Evolutionary conservation across 1,140 invertebrate genomes (phyloP).

Genomic region (Bombyx mori): ASM3026992v2 NC_085110.1:4762001-4762500

Average conservation of each 20-base stretch:
- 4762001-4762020: conserved; percentile 49
- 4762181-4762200: not conserved
- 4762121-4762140: conserved; percentile 36
- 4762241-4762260: too few relatives aligned
- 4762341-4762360: too few relatives aligned
- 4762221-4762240: too few relatives aligned
- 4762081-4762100: conserved; percentile 51
- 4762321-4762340: too few relatives aligned
- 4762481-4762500: not conserved
- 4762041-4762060: conserved; percentile 27
- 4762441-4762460: conserved; percentile 21
- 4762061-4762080: conserved; percentile 22
- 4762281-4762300: too few relatives aligned
- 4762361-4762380: not conserved
- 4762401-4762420: conserved; percentile 28
- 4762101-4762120: conserved; percentile 39
- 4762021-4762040: conserved; percentile 38
- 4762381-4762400: conserved; percentile 28
- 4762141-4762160: conserved; percentile 38
- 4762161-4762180: not conserved
- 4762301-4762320: too few relatives aligned
- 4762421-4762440: conserved; percentile 24
- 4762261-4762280: too few relatives aligned
- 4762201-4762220: too few relatives aligned
- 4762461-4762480: not conserved